phyloP scores from a whole-genome alignment of 1,140 invertebrate species.

The Doryteuthis pealeii region DNA sequence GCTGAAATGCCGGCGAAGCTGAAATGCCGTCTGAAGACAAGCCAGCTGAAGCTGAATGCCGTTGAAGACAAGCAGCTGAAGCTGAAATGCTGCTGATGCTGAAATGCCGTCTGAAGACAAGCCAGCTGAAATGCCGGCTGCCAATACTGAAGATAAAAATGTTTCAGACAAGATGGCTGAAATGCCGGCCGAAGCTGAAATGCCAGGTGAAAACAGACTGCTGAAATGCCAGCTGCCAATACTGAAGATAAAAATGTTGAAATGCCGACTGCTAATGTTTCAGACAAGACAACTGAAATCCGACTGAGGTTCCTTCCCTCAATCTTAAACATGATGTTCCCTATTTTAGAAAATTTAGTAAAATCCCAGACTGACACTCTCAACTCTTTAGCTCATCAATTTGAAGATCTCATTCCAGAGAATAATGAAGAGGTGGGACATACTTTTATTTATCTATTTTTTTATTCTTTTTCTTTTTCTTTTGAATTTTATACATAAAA shows the following conservation, averaged over 20 bases:
- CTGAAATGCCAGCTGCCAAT: not conserved
- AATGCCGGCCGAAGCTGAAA: not conserved
- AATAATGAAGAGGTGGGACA: conserved; percentile 49
- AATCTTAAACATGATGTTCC: conserved; percentile 39
- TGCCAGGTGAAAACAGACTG: no score
- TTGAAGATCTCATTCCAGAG: conserved; percentile 21
- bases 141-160: not conserved
- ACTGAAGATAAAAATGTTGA: not conserved
- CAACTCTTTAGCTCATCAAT: conserved; percentile 28
- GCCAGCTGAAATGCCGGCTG: not conserved
- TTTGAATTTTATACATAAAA: no score
- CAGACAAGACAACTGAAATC: not conserved
- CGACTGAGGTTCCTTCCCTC: not conserved
- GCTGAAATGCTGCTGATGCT: not conserved
- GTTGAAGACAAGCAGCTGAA: not conserved
- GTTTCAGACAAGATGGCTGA: not conserved
- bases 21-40: not conserved
- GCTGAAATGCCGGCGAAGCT: no score
- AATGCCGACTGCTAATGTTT: not conserved
- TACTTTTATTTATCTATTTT: conserved; percentile 1
- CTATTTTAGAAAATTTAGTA: conserved; percentile 44
- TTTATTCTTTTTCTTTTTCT: not conserved
- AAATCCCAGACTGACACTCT: conserved; percentile 38
- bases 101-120: not conserved
- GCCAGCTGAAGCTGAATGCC: not conserved